Conservation (phyloP, 2,797 vertebrate species). For the Streptopelia turtur region DNA sequence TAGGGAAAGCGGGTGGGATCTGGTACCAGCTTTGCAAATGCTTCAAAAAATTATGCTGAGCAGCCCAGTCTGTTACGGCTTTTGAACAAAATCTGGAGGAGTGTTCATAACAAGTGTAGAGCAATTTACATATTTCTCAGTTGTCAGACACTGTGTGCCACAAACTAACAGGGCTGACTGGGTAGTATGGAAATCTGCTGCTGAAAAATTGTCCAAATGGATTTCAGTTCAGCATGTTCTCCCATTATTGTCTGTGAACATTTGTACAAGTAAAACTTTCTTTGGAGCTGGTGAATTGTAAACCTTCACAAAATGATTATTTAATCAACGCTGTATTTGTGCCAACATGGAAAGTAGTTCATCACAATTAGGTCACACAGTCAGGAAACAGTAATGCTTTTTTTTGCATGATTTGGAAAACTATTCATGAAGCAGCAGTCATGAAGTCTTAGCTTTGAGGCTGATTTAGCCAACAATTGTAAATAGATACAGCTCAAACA, state of each 20-base stretch:
- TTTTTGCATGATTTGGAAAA: not conserved
- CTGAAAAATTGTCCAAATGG: slow-evolving; percentile 44
- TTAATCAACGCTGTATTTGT: slow-evolving; percentile 9
- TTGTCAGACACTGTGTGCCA: slow-evolving; percentile 53
- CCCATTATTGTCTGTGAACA: slow-evolving; percentile 22
- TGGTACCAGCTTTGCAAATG: slow-evolving; percentile 52
- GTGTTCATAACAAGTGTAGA: slow-evolving; percentile 64
- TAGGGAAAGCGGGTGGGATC: slow-evolving; percentile 60
- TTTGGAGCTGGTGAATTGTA: not conserved
- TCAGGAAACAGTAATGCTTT: not conserved
- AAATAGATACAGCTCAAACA: not conserved
- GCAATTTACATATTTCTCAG: slow-evolving; percentile 69
- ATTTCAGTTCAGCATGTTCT: slow-evolving; percentile 43
- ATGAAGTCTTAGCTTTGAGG: not conserved
- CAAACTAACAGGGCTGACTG: slow-evolving; percentile 50
- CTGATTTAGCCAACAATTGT: not conserved
- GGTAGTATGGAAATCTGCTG: slow-evolving; percentile 56
- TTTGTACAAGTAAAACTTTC: slow-evolving; percentile 28
- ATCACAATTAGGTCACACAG: not conserved
- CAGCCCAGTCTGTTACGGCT: slow-evolving; percentile 57
- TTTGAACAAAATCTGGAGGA: slow-evolving; percentile 69
- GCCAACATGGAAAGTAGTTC: not conserved
- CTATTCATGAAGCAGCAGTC: not conserved
- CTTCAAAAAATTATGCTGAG: slow-evolving; percentile 67
- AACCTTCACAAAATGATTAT: slow-evolving; percentile 6